Evolutionary conservation across 2,888 invertebrate genomes (phyloP).

Genomic region (Ophion ventricosus): DNA sequence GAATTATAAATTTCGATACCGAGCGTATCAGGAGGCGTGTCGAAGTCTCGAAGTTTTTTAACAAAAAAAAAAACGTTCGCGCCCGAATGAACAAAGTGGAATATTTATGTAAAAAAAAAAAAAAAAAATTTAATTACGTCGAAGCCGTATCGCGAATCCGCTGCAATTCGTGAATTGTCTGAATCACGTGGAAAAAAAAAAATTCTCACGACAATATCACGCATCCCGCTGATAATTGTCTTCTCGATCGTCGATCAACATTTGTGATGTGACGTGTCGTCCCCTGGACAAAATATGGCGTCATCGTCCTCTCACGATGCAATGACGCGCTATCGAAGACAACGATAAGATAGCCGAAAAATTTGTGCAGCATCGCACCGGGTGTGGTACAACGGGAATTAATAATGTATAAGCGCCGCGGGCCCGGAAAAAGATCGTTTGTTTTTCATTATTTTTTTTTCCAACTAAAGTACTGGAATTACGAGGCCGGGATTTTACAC

Average conservation of each 20-base stretch:
- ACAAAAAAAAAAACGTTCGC: not conserved
- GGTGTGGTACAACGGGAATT: too few relatives aligned
- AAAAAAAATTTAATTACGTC: not conserved
- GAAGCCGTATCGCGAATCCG: conserved; percentile 3
- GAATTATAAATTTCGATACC: conserved; percentile 3
- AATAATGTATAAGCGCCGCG: too few relatives aligned
- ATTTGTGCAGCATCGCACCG: too few relatives aligned
- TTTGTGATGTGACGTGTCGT: not conserved
- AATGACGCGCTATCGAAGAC: too few relatives aligned
- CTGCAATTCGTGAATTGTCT: not conserved
- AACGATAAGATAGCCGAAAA: too few relatives aligned
- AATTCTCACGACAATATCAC: not conserved
- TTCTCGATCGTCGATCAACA: not conserved
- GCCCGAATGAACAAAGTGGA: not conserved
- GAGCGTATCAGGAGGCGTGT: not conserved
- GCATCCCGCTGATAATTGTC: not conserved
- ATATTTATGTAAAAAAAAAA: not conserved
- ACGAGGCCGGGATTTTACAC: too few relatives aligned
- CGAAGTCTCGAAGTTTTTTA: not conserved
- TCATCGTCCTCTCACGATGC: too few relatives aligned
- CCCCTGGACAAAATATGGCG: too few relatives aligned
- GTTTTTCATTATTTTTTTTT: too few relatives aligned
- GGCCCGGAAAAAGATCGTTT: too few relatives aligned
- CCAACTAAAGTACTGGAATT: too few relatives aligned
- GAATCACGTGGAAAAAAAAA: not conserved